A percentile compares a stretch with the other conserved stretches of the same genome.
Conservation (phyloP, 2,888 invertebrate species). For the Eupithecia dodoneata region DNA sequence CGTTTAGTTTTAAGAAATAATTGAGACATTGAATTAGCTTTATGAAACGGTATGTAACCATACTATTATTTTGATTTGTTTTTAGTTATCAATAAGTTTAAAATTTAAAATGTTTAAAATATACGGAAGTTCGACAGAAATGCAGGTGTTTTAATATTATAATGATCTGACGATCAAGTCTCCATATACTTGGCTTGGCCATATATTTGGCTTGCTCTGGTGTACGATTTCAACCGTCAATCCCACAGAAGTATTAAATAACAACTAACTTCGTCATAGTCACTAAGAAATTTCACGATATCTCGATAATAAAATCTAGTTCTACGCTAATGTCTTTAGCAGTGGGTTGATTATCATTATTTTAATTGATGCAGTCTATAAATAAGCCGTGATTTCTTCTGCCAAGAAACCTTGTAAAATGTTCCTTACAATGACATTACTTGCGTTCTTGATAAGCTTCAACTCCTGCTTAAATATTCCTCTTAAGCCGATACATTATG, state of each 20-base stretch:
- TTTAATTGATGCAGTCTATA: slow-evolving; percentile 24
- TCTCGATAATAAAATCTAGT: slow-evolving; percentile 8
- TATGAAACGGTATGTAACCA: slow-evolving; percentile 8
- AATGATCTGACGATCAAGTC: neutral
- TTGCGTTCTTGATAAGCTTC: slow-evolving; percentile 7
- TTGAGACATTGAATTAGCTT: slow-evolving; percentile 44
- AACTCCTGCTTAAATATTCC: slow-evolving; percentile 28
- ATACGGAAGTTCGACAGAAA: neutral
- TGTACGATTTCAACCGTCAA: neutral
- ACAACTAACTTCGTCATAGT: neutral
- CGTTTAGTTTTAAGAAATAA: slow-evolving; percentile 17
- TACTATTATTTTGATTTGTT: slow-evolving; percentile 12
- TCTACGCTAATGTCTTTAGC: slow-evolving; percentile 14
- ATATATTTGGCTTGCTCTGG: neutral
- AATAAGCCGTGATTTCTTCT: slow-evolving; percentile 12
- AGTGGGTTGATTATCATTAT: slow-evolving; percentile 20
- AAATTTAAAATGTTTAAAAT: slow-evolving; percentile 14
- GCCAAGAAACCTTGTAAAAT: slow-evolving; percentile 19
- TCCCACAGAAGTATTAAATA: neutral
- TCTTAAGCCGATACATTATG: slow-evolving; percentile 7
- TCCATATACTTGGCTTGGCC: neutral
- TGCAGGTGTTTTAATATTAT: slow-evolving; percentile 4
- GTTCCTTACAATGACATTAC: slow-evolving; percentile 13
- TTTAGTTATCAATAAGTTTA: neutral
- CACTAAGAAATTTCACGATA: slow-evolving; percentile 16